These are phyloP conservation scores for Escarpia spicata DNA, from an alignment of 2,888 invertebrate species.

Conservation along the genomic window DNA sequence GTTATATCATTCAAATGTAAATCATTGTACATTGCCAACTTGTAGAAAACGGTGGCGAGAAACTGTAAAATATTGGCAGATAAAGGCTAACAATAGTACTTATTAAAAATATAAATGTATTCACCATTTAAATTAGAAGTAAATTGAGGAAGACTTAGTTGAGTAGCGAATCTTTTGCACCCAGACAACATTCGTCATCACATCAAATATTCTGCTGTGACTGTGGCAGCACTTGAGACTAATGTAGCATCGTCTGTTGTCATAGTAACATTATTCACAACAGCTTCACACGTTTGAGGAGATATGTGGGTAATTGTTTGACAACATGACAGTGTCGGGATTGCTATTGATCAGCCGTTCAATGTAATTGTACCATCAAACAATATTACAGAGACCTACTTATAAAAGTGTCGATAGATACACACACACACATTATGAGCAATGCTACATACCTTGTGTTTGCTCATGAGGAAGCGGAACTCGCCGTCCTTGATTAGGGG, in stretches of 20 bases:
- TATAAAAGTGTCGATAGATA: background rate
- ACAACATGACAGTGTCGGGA: too few relatives aligned
- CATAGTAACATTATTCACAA: background rate
- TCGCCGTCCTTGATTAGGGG: slow-evolving; percentile 40
- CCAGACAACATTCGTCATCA: too few relatives aligned
- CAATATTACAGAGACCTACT: background rate
- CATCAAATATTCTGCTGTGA: background rate
- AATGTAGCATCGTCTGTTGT: background rate
- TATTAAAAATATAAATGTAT: background rate
- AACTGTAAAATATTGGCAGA: background rate
- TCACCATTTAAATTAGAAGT: background rate
- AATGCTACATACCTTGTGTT: slow-evolving; percentile 27
- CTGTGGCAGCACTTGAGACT: background rate
- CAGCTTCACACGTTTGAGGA: background rate
- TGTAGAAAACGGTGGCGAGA: background rate
- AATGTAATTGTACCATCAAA: background rate
- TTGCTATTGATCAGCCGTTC: background rate
- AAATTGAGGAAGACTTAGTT: too few relatives aligned
- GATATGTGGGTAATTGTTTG: background rate
- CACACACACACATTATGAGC: background rate
- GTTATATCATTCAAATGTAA: background rate
- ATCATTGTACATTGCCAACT: background rate
- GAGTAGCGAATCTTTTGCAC: too few relatives aligned
- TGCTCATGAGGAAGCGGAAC: slow-evolving; percentile 38
- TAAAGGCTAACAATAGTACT: background rate